Percentiles rank a stretch among this genome's conserved stretches.
Conservation (phyloP, 2,888 invertebrate species). For the Diarsia rubi region DNA sequence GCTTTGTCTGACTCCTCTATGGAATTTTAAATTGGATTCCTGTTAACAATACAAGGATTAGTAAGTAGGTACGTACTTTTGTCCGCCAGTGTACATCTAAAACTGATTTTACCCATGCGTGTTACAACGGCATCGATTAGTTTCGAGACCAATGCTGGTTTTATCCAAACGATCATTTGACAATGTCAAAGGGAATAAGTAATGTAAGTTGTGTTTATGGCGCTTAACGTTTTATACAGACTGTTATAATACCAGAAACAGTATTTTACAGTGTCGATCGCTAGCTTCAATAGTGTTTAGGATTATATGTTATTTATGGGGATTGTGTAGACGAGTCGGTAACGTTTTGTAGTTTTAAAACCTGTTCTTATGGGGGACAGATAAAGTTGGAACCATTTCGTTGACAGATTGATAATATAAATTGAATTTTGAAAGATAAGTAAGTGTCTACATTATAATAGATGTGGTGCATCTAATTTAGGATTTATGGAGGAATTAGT, state of each 20-base stretch:
- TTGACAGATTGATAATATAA: conserved; percentile 72
- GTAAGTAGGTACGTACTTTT: conserved; percentile 80
- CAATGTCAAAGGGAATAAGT: conserved; percentile 44
- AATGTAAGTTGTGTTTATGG: conserved; percentile 65
- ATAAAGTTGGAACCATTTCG: conserved; percentile 69
- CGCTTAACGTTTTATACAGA: conserved; percentile 30
- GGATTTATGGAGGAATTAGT: conserved; percentile 42
- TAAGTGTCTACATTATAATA: conserved; percentile 29
- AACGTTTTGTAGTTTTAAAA: conserved; percentile 76
- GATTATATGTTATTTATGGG: conserved; percentile 86
- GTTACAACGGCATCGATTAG: conserved; percentile 51
- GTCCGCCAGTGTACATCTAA: conserved; percentile 75
- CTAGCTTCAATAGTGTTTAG: conserved; percentile 78
- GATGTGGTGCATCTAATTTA: conserved; percentile 41
- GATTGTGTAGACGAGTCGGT: conserved; percentile 76
- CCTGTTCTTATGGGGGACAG: conserved; percentile 65
- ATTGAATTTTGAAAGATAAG: conserved; percentile 64
- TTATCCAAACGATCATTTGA: conserved; percentile 29
- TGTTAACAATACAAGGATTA: conserved; percentile 89
- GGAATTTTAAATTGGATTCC: conserved; percentile 90
- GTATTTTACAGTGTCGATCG: conserved; percentile 81
- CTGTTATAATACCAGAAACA: conserved; percentile 66
- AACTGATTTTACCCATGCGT: conserved; percentile 46
- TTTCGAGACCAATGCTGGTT: conserved; percentile 50
- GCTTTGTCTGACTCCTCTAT: conserved; percentile 85